Conservation (phyloP, 1,140 invertebrate species). For the Pissodes strobi region DNA sequence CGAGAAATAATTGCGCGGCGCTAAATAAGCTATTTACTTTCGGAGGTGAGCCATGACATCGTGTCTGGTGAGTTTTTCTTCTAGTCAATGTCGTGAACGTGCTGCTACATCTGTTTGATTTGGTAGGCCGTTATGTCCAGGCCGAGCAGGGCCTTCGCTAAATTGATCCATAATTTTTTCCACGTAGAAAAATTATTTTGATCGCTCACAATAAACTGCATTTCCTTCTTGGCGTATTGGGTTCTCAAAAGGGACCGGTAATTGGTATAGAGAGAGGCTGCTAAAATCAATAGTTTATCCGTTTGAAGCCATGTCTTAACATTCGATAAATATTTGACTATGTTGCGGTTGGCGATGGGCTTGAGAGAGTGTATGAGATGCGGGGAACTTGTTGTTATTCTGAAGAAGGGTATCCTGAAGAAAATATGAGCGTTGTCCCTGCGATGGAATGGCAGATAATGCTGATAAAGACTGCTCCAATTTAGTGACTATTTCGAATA, state of each 20-base stretch:
- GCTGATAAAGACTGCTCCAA: too few relatives aligned
- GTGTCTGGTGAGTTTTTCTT: conserved; percentile 89
- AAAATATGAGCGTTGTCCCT: too few relatives aligned
- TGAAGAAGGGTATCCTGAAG: too few relatives aligned
- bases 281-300: conserved; percentile 23
- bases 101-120: conserved; percentile 82
- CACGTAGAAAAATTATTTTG: conserved; percentile 94
- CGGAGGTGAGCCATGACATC: too few relatives aligned
- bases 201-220: conserved; percentile 94
- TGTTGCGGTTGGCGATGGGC: too few relatives aligned
- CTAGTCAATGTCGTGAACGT: conserved; percentile 88
- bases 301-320: conserved; percentile 27
- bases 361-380: too few relatives aligned
- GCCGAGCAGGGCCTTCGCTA: conserved; percentile 89
- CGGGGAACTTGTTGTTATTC: too few relatives aligned
- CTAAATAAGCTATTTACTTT: too few relatives aligned
- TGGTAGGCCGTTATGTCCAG: conserved; percentile 87
- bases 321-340: too few relatives aligned
- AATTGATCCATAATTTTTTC: conserved; percentile 86
- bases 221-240: conserved; percentile 91
- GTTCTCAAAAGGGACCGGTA: conserved; percentile 83
- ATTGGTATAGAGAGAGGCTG: conserved; percentile 53
- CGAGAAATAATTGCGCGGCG: too few relatives aligned
- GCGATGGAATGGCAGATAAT: too few relatives aligned
- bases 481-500: too few relatives aligned